Evolutionary conservation across 2,888 invertebrate species (phyloP).

Genomic region (Lepetodrilus schrolli): DNA sequence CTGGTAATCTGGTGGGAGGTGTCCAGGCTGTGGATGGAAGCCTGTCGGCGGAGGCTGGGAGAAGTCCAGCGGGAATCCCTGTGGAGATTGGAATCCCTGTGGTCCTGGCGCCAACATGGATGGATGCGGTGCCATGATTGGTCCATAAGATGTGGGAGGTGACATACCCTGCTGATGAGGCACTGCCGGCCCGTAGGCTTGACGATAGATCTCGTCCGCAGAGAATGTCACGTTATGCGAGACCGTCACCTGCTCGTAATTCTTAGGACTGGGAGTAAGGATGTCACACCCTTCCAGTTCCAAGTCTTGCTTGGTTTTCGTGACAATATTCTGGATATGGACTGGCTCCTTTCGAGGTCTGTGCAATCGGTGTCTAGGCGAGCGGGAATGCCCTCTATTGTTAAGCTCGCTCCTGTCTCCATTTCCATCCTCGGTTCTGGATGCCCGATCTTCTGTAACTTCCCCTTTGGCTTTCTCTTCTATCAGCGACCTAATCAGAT

Average conservation of each 20-base stretch:
- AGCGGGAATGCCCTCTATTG: background rate
- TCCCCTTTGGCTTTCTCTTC: conserved; percentile 30
- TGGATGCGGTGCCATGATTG: conserved; percentile 1
- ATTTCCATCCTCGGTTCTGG: conserved; percentile 40
- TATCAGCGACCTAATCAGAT: conserved; percentile 30
- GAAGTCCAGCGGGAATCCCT: background rate
- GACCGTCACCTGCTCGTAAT: conserved; percentile 60
- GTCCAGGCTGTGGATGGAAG: conserved; percentile 1
- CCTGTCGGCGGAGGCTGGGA: background rate
- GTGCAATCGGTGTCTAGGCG: conserved; percentile 46
- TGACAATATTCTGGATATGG: conserved; percentile 29
- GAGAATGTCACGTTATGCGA: conserved; percentile 62
- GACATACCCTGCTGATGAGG: background rate
- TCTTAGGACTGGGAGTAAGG: conserved; percentile 35
- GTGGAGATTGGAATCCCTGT: background rate
- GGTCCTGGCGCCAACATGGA: background rate
- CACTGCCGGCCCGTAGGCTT: conserved; percentile 52
- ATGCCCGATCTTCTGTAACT: no score
- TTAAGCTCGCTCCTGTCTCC: conserved; percentile 36
- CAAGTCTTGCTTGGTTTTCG: conserved; percentile 37
- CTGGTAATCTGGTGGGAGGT: background rate
- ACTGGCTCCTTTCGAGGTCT: conserved; percentile 53
- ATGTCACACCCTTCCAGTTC: conserved; percentile 27
- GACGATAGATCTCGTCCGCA: conserved; percentile 66
- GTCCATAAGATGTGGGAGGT: background rate